Conservation (phyloP, 2,113 vertebrate genomes). For the Circaetus gallicus region DNA sequence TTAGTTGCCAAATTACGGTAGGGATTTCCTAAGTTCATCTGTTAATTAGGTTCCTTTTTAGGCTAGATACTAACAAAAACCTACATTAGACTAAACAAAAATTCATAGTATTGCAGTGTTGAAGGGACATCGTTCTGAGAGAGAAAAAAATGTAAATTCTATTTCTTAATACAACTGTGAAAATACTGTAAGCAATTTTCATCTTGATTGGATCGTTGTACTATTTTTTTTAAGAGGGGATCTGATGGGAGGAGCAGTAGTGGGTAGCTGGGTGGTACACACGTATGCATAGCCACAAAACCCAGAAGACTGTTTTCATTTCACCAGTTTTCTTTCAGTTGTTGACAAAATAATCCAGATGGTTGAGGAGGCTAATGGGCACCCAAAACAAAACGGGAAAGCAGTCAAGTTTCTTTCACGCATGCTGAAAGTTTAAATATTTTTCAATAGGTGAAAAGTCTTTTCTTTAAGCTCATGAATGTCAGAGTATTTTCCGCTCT, state of each 20-base stretch:
- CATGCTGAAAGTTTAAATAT: conserved; percentile 48
- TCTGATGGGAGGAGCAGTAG: background rate
- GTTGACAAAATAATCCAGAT: conserved; percentile 60
- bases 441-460: conserved; percentile 56
- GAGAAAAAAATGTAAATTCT: background rate
- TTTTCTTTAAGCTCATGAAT: conserved; percentile 33
- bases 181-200: background rate
- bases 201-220: background rate
- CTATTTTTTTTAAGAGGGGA: background rate
- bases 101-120: conserved; percentile 27
- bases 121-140: conserved; percentile 36
- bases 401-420: conserved; percentile 45
- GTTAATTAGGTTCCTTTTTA: conserved; percentile 73
- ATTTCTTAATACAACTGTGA: background rate
- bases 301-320: background rate
- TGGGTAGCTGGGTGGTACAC: background rate
- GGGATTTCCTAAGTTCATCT: conserved; percentile 69
- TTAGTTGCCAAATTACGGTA: conserved; percentile 67
- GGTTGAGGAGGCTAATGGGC: background rate
- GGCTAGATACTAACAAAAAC: conserved; percentile 60
- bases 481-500: conserved; percentile 29
- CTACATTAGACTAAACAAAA: conserved; percentile 74
- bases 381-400: conserved; percentile 49
- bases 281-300: background rate
- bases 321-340: conserved; percentile 41